phyloP scores from a whole-genome alignment of 1,140 invertebrate species.

The Megathymus violae region DNA sequence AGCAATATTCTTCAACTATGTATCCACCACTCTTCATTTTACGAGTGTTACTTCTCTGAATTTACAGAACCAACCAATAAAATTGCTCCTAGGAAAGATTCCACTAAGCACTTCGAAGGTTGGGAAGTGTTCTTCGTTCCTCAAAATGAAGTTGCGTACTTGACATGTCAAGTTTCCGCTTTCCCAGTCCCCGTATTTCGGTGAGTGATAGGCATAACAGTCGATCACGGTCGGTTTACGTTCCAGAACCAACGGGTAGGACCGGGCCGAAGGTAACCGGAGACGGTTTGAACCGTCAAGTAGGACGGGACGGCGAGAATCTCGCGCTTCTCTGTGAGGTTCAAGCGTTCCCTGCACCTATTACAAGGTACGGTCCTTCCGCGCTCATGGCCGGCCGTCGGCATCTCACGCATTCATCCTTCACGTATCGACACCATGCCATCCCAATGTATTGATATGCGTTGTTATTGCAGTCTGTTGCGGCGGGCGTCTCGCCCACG shows the following conservation, averaged over 20 bases:
- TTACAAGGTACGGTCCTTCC: slow-evolving; percentile 70
- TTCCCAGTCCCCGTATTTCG: slow-evolving; percentile 88
- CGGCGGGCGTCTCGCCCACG: slow-evolving; percentile 64
- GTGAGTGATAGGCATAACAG: slow-evolving; percentile 78
- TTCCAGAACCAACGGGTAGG: slow-evolving; percentile 86
- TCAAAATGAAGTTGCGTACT: slow-evolving; percentile 83
- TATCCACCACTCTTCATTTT: slow-evolving; percentile 15
- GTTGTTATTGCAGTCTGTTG: slow-evolving; percentile 80
- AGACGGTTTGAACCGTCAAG: slow-evolving; percentile 84
- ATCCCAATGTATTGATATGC: slow-evolving; percentile 75
- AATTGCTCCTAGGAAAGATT: slow-evolving; percentile 86
- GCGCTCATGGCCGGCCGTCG: slow-evolving; percentile 58
- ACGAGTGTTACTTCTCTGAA: slow-evolving; percentile 49
- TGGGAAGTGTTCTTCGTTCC: slow-evolving; percentile 87
- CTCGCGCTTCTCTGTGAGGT: slow-evolving; percentile 86
- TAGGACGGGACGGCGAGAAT: slow-evolving; percentile 66
- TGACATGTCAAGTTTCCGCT: slow-evolving; percentile 87
- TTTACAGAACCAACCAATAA: slow-evolving; percentile 88
- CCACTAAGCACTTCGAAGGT: slow-evolving; percentile 87
- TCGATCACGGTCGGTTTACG: slow-evolving; percentile 58
- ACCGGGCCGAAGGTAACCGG: slow-evolving; percentile 86
- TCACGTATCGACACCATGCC: slow-evolving; percentile 68
- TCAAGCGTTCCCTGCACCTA: slow-evolving; percentile 88
- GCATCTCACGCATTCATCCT: slow-evolving; percentile 80
- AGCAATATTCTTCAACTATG: not conserved